Conservation (phyloP, 2,113 vertebrate species). For the Rhegmatorhina hoffmannsi region DNA sequence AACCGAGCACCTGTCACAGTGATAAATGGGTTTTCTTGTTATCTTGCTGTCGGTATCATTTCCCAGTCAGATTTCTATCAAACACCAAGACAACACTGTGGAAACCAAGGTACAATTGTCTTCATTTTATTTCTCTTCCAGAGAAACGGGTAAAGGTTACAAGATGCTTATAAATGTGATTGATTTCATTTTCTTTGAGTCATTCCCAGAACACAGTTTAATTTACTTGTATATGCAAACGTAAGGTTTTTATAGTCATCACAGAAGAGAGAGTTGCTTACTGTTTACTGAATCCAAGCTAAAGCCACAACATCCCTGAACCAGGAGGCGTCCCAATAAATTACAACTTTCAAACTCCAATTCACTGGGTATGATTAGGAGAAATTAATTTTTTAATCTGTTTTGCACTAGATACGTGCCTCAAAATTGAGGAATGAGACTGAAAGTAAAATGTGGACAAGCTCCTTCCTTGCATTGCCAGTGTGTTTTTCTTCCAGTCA, state of each 20-base stretch:
- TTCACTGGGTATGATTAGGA: background rate
- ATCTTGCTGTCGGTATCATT: constrained; percentile 66
- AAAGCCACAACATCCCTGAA: background rate
- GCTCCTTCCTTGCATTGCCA: background rate
- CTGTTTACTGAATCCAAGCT: background rate
- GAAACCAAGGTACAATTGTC: constrained; percentile 41
- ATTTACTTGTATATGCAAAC: constrained; percentile 25
- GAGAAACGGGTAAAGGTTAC: constrained; percentile 24
- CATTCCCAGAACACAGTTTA: constrained; percentile 43
- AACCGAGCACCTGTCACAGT: constrained; percentile 55
- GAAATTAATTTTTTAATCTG: background rate
- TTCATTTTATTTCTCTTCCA: constrained; percentile 54
- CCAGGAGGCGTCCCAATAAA: background rate
- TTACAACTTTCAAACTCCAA: background rate
- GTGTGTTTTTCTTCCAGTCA: background rate
- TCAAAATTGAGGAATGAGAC: background rate
- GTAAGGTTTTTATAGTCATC: background rate
- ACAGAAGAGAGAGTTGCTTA: background rate
- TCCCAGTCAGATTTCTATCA: constrained; percentile 65
- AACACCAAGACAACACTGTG: constrained; percentile 9
- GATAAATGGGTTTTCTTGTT: constrained; percentile 74
- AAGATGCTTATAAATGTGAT: constrained; percentile 46
- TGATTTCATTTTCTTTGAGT: constrained; percentile 52
- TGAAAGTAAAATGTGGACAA: background rate
- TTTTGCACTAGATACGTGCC: background rate